Base-by-base conservation (phyloP, 2,888 invertebrate genomes). In the Sericinus montela region DNA sequence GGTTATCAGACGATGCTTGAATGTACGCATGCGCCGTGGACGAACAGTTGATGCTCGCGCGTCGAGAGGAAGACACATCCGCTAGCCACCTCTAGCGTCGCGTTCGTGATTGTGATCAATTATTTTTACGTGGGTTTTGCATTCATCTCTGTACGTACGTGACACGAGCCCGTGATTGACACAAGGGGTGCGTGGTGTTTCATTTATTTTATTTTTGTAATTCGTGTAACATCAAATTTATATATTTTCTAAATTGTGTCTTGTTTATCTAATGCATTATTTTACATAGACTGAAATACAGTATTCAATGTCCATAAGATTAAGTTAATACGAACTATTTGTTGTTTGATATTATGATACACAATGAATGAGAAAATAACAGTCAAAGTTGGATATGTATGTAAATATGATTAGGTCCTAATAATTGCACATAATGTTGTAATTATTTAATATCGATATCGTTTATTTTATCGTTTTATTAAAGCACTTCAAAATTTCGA, bases 11-110 rank as follows among this genome's bases (percentile, higher is more conserved):
- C 69, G 67, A 59, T 62, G 59, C 65, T 62, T 59, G 53, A 45
- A 54, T 59, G 63, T 60, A 68, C 71, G 75, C 74, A 65, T 59
- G 71, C 75, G 71, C 68, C 52, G 56, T 63, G 54, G 68, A 71
- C 67, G 73, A 70, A 63, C 86, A 87, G 87, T 87, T 85, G 86
- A 87, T 86, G 86, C 63, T 77, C 80, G 86, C 71, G 80, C 86
- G 85, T 66, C 73, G 80, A 65, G 72, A 74, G 75, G 85, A 85
- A 78, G 85, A 84, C 83, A 81, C 86, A 82, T 78, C 83, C 80
- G 80, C 69, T 73, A 67, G 74, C 65, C 53, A 45, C 28, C 58
- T 55, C 72, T 72, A 70, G 75, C 67, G 34, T 13, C 34, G 67
- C 58, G 68, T 63, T 51, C 64, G 78, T 78, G 73, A 14, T n/a